These are phyloP conservation scores for Planococcus citri DNA, from an alignment of 1,140 invertebrate genomes.

Conservation along the genomic window DNA sequence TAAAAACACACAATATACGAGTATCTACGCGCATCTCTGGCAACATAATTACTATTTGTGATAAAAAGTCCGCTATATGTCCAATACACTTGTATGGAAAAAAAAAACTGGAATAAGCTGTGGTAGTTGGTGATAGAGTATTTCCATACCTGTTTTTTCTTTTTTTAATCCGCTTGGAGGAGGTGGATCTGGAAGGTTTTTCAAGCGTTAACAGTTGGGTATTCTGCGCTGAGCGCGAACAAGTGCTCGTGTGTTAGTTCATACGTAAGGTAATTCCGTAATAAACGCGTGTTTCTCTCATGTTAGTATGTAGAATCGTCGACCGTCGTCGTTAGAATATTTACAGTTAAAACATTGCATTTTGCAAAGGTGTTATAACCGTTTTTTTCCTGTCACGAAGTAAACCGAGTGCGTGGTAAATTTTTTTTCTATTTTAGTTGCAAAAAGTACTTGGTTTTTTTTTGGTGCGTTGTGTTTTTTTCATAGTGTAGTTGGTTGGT, in stretches of 20 bases:
- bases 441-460: too few relatives aligned
- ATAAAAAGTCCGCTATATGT: background rate
- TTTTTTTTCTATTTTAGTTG: too few relatives aligned
- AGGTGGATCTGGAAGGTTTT: slow-evolving; percentile 4
- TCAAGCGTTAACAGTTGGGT: background rate
- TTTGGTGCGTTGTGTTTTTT: too few relatives aligned
- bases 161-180: background rate
- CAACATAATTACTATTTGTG: background rate
- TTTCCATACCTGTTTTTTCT: background rate
- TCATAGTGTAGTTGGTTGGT: too few relatives aligned
- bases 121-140: background rate
- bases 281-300: background rate
- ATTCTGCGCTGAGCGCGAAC: background rate
- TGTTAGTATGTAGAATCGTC: too few relatives aligned
- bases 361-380: background rate
- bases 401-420: too few relatives aligned
- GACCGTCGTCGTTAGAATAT: too few relatives aligned
- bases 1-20: too few relatives aligned
- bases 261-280: background rate
- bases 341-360: background rate
- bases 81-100: background rate
- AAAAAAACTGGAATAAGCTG: background rate
- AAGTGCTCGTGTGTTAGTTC: slow-evolving; percentile 1
- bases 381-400: background rate
- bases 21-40: background rate